Base-by-base conservation (phyloP, 2,888 invertebrate genomes). In the Nomada fucata region DNA sequence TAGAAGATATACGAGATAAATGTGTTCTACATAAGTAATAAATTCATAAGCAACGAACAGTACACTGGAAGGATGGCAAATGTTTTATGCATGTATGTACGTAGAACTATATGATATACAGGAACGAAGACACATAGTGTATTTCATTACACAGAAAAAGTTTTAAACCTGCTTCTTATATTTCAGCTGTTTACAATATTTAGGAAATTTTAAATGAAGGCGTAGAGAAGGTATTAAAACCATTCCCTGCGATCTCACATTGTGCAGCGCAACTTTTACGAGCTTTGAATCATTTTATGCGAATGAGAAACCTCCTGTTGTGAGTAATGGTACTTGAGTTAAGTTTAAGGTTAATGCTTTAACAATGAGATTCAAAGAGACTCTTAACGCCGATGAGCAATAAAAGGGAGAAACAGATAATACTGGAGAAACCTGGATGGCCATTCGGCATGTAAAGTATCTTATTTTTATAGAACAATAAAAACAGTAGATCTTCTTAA, bases 401-500 rank as follows among this genome's bases (percentile, higher is more conserved):
- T 80, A 71, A 79, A 71, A 71, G 55, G 53, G 20, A 20, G 68
- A 68, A 71, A 71, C 67, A 71, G 80, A 78, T 80, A 81, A 71
- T 71, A 72, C 53, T 36, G 57, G 63, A 73, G 74, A 59, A 69
- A 75, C 50, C 53, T 29, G 68, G 60, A 65, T 63, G 64, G 60
- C 60, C 72, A 67, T 77, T 72, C 83, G 79, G 72, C 68, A 84
- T 84, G 83, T 81, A 86, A 86, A 88, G 84, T 85, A 86, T 87
- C 86, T 90, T 88, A 89, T 90, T 90, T 89, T 88, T 89, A 91
- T 90, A 86, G 90, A 90, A 90, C 88, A 89, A 91, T 90, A 89
- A 90, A 90, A 87, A 83, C 86, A 82, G 88, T 83, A 80, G 69
- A 81, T 67, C 67, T 70, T 75, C 79, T 84, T 82, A 84, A 83